These are phyloP conservation scores for Epiblema foenella DNA, from an alignment of 2,888 invertebrate genomes.

Conservation along the genomic window DNA sequence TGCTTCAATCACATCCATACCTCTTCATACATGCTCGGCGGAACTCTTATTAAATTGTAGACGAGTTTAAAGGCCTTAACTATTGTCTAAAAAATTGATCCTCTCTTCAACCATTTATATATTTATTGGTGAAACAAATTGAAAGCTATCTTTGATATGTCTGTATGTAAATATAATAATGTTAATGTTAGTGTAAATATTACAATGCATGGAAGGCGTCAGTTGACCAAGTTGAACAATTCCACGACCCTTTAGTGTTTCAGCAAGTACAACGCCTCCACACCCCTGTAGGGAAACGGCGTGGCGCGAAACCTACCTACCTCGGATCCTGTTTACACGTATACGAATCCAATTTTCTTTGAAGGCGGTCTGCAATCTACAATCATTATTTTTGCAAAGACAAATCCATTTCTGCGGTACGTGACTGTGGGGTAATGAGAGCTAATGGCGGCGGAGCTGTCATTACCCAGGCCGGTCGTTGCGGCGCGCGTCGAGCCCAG, in stretches of 20 bases:
- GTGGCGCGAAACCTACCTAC: slow-evolving; percentile 50
- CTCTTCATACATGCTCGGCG: too few relatives aligned
- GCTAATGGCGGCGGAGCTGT: slow-evolving; percentile 77
- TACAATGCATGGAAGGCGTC: too few relatives aligned
- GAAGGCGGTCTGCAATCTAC: slow-evolving; percentile 81
- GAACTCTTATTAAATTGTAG: too few relatives aligned
- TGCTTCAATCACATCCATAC: too few relatives aligned
- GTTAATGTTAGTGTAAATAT: too few relatives aligned
- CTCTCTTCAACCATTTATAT: too few relatives aligned
- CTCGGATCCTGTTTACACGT: slow-evolving; percentile 74
- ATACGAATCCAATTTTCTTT: slow-evolving; percentile 81
- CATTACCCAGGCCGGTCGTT: slow-evolving; percentile 68
- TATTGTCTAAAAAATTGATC: too few relatives aligned
- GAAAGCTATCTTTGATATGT: too few relatives aligned
- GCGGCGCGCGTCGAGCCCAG: slow-evolving; percentile 55
- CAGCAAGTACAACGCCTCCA: slow-evolving; percentile 49
- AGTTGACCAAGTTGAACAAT: neutral
- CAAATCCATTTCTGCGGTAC: slow-evolving; percentile 84
- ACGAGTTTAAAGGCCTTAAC: too few relatives aligned
- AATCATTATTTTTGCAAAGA: slow-evolving; percentile 84
- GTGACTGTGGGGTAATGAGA: slow-evolving; percentile 82
- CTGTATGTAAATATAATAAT: too few relatives aligned
- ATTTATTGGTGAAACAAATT: too few relatives aligned
- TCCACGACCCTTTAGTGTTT: neutral
- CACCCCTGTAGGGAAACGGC: slow-evolving; percentile 59